Evolutionary conservation across 2,888 invertebrate genomes (phyloP).

Genomic region (Craniophora ligustri): DNA sequence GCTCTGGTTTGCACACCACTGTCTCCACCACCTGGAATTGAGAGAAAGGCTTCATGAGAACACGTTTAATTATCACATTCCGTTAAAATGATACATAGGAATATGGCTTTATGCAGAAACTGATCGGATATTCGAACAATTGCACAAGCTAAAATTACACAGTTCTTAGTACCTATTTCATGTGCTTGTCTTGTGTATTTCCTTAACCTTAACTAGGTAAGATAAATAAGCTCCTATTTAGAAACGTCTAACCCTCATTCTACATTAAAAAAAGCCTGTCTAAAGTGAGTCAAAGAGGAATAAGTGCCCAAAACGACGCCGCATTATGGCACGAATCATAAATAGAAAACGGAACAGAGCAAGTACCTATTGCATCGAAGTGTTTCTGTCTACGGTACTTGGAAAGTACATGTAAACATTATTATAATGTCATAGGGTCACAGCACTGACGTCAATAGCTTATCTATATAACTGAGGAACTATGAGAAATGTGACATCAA

Average conservation of each 20-base stretch:
- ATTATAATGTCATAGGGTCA: constrained; percentile 52
- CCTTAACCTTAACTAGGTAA: background rate
- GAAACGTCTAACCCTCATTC: background rate
- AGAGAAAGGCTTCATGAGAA: constrained; percentile 51
- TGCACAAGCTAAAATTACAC: no score
- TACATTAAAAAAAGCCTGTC: no score
- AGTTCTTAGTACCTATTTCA: no score
- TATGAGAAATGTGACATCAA: constrained; percentile 20
- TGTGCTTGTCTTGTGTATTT: background rate
- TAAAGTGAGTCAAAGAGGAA: no score
- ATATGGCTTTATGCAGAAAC: no score
- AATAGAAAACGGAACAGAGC: constrained; percentile 24
- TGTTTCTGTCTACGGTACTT: constrained; percentile 19
- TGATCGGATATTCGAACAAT: no score
- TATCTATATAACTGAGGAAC: constrained; percentile 42
- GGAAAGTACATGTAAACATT: constrained; percentile 35
- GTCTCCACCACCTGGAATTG: constrained; percentile 83
- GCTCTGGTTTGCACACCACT: constrained; percentile 87
- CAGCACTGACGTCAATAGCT: constrained; percentile 56
- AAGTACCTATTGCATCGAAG: constrained; percentile 3
- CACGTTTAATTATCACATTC: no score
- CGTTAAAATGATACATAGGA: no score
- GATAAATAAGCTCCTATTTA: background rate
- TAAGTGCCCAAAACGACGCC: background rate
- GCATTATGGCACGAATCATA: constrained; percentile 23